These are phyloP conservation scores for Argyresthia goedartella DNA, from an alignment of 2,888 invertebrate species.

Conservation along the genomic window DNA sequence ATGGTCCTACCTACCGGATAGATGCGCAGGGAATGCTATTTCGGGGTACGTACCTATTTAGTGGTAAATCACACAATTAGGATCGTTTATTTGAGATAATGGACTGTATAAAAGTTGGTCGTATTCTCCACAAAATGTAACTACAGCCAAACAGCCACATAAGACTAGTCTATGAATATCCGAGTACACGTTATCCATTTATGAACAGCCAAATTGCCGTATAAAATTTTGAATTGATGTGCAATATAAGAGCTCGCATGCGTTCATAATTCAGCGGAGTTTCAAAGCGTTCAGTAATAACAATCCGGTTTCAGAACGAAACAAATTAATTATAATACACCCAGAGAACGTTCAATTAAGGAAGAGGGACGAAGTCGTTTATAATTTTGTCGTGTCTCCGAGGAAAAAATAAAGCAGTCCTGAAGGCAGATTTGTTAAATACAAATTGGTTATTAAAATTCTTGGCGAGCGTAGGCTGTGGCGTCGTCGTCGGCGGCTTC, in stretches of 20 bases:
- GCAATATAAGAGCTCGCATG: neutral
- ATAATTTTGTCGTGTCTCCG: slow-evolving; percentile 24
- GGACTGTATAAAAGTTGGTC: no score
- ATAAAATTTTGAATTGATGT: neutral
- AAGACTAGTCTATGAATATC: neutral
- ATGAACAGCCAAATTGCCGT: neutral
- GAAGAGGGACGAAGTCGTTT: slow-evolving; percentile 30
- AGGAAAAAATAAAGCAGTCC: slow-evolving; percentile 15
- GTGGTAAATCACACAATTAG: no score
- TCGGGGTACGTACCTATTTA: neutral
- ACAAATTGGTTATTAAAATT: slow-evolving; percentile 69
- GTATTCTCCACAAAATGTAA: no score
- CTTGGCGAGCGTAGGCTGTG: slow-evolving; percentile 28
- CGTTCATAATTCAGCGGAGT: neutral
- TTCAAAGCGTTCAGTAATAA: slow-evolving; percentile 19
- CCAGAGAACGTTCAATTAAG: slow-evolving; percentile 46
- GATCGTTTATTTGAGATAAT: no score
- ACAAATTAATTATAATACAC: slow-evolving; percentile 46
- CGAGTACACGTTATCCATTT: neutral
- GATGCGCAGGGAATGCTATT: neutral
- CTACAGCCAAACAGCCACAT: neutral
- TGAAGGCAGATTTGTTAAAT: slow-evolving; percentile 51
- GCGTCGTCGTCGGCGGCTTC: neutral
- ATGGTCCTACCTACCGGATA: neutral
- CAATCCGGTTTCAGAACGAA: slow-evolving; percentile 26